Conservation (phyloP, 2,113 vertebrate genomes). For the Rhinopithecus roxellana region DNA sequence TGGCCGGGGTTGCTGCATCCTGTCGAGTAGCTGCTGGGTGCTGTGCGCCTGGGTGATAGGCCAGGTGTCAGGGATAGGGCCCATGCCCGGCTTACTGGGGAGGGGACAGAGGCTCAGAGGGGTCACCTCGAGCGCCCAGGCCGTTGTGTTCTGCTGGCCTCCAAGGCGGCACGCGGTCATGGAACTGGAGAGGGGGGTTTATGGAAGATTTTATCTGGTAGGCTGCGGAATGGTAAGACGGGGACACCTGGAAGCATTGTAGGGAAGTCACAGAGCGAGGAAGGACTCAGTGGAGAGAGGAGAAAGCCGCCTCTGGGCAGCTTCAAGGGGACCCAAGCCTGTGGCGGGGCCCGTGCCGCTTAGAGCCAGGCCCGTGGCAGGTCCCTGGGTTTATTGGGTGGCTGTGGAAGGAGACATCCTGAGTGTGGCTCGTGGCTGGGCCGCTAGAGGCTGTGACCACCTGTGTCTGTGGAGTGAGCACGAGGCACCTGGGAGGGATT, state of each 20-base stretch:
- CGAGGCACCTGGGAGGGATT: background rate
- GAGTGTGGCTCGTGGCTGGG: background rate
- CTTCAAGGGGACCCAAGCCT: background rate
- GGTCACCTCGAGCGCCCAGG: background rate
- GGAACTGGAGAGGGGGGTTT: background rate
- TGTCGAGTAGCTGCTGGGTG: background rate
- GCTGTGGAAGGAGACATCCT: background rate
- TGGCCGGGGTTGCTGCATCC: no score
- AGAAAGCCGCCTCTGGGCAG: background rate
- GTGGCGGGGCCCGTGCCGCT: rapidly evolving
- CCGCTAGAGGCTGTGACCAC: background rate
- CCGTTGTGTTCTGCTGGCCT: background rate
- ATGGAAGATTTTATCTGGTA: background rate
- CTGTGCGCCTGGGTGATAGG: no score
- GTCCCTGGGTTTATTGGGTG: background rate
- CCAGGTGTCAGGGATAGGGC: no score
- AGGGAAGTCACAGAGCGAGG: background rate
- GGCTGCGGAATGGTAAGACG: rapidly evolving
- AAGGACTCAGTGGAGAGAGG: background rate
- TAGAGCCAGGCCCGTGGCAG: background rate
- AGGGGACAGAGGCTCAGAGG: background rate
- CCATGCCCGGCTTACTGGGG: background rate
- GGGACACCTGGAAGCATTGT: background rate
- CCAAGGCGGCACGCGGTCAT: background rate
- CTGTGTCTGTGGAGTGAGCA: background rate